Evolutionary conservation across 2,888 invertebrate genomes (phyloP), one percentile per base, ranked within the genome.

Genomic region (Troides helena): DNA sequence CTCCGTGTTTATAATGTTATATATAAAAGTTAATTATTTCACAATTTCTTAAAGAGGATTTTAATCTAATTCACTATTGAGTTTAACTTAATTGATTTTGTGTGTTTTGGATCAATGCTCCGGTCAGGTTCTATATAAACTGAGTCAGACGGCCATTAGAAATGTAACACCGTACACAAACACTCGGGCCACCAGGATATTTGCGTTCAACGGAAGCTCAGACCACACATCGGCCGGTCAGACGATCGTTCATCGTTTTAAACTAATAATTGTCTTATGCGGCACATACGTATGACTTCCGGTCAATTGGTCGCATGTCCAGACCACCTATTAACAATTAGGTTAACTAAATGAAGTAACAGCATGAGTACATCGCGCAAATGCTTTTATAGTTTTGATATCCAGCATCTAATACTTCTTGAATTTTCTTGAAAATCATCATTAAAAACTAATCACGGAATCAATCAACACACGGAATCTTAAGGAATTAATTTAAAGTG

Each of bases 241-340:
- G 21, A 63, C 36, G 63, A 58, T 56, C 67, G 59, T 67, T 18
- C 65, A 67, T 60, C 60, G 57, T 63, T 70, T 68, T 65, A 67
- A 71, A 71, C 65, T 64, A 71, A 71, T 71, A 71, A 71, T 71
- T 71, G 70, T 63, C 57, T 62, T 65, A 59, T 58, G 57, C 46
- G 46, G 46, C 63, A 58, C 67, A 64, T 67, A 71, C 43, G 70
- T 62, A 71, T 65, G 67, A 71, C 67, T 71, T 71, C 70, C 70
- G 70, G 61, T 53, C 67, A 69, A 65, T 69, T 69, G 69, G 65
- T 69, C 62, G 56, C 30, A 39, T n/a, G 43, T 65, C 36, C 57
- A 36, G 56, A 56, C 39, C 65, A 46, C 43, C 60, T 67, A 67
- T 71, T 71, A 25, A 57, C 61, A 67, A 67, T 67, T 68, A 65